A percentile compares a stretch with the other conserved stretches of the same genome.
These are phyloP conservation scores for Chloroclystis v-ata DNA, from an alignment of 2,888 invertebrate genomes.

Conservation along the genomic window DNA sequence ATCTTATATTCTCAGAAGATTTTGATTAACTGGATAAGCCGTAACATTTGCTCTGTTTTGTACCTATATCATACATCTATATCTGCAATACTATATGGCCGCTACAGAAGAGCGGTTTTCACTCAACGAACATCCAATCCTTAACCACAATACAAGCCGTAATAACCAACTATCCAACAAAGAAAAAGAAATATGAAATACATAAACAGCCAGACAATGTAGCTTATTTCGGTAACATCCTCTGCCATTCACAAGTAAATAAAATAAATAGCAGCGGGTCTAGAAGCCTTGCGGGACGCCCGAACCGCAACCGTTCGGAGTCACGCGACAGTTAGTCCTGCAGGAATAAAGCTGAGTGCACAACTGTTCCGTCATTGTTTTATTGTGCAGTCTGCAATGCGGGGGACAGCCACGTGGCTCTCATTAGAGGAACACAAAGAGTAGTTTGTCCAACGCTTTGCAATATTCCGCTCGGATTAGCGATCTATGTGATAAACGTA, in stretches of 20 bases:
- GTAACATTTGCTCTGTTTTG: too few species aligned
- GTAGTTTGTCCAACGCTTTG: slow-evolving; percentile 73
- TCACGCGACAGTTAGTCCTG: slow-evolving; percentile 71
- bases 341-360: slow-evolving; percentile 70
- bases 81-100: too few species aligned
- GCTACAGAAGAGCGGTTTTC: neutral
- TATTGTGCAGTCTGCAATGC: slow-evolving; percentile 77
- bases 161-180: neutral
- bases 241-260: slow-evolving; percentile 42
- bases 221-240: slow-evolving; percentile 43
- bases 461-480: slow-evolving; percentile 70
- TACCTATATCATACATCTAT: too few species aligned
- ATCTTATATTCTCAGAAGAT: too few species aligned
- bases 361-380: slow-evolving; percentile 70
- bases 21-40: too few species aligned
- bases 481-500: slow-evolving; percentile 64
- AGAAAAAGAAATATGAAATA: slow-evolving; percentile 3
- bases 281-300: slow-evolving; percentile 55
- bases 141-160: too few species aligned
- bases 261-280: slow-evolving; percentile 51
- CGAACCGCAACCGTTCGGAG: slow-evolving; percentile 57
- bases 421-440: slow-evolving; percentile 75
- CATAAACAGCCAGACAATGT: slow-evolving; percentile 25
- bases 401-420: slow-evolving; percentile 76
- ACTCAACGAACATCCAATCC: too few species aligned